Evolutionary conservation across 2,113 vertebrate species (phyloP).

Genomic region (Corvus hawaiiensis): DNA sequence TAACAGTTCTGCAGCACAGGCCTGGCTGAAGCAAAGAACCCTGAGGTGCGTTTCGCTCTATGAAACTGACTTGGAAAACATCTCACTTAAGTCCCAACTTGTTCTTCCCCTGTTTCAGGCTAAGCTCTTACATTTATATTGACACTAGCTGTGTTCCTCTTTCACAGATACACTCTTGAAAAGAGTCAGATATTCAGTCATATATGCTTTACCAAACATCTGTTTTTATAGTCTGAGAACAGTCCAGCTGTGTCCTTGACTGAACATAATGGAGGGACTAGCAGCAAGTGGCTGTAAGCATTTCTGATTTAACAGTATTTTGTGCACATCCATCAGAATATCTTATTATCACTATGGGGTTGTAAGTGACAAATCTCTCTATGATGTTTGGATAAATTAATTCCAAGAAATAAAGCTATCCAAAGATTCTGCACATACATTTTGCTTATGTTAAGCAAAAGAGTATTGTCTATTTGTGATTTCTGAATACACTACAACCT

Average conservation of each 20-base stretch:
- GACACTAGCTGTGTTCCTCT: not conserved
- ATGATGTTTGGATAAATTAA: not conserved
- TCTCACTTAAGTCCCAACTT: not conserved
- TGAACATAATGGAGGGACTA: not conserved
- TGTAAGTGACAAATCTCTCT: not conserved
- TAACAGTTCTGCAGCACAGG: not conserved
- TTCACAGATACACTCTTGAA: not conserved
- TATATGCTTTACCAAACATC: not conserved
- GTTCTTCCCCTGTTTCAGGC: not conserved
- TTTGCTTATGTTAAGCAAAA: not conserved
- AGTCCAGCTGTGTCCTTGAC: not conserved
- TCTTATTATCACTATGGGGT: not conserved
- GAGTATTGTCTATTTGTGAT: not conserved
- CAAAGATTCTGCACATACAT: not conserved
- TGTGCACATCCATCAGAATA: not conserved
- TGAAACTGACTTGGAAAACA: not conserved
- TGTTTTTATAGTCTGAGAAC: not conserved
- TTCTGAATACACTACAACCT: not conserved
- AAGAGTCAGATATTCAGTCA: not conserved
- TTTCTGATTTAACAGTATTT: not conserved
- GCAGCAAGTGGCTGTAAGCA: not conserved
- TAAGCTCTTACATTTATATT: not conserved
- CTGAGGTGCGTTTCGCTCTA: not conserved
- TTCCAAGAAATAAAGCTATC: conserved; percentile 18
- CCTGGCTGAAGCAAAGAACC: conserved; percentile 25